Conservation (phyloP, 2,888 invertebrate genomes). For the Glyphotaelius pellucidus region DNA sequence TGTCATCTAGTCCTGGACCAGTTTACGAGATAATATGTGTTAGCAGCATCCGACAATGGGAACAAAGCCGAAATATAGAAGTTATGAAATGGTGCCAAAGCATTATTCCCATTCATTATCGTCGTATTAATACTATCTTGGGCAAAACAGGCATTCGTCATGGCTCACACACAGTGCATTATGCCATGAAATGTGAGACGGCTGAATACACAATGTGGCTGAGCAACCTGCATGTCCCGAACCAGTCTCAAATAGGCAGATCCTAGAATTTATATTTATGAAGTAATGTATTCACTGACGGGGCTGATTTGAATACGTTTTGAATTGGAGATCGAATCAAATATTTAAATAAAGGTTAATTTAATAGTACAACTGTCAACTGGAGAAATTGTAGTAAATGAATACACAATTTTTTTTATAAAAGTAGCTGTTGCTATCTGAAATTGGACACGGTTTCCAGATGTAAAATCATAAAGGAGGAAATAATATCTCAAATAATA, state of each 20-base stretch:
- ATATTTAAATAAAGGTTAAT: constrained; percentile 8
- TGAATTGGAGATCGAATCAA: constrained; percentile 24
- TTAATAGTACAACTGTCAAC: constrained; percentile 11
- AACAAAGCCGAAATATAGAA: constrained; percentile 32
- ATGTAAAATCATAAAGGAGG: not conserved
- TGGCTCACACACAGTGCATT: constrained; percentile 20
- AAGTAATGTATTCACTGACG: constrained; percentile 5
- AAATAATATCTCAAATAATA: too few relatives aligned
- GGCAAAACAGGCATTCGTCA: constrained; percentile 38
- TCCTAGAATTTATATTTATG: not conserved
- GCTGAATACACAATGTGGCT: constrained; percentile 27
- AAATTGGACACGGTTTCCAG: not conserved
- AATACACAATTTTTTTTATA: not conserved
- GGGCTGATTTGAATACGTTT: constrained; percentile 29
- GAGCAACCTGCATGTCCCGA: constrained; percentile 30
- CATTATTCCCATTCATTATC: constrained; percentile 50
- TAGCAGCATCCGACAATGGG: constrained; percentile 34
- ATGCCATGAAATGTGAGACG: constrained; percentile 35
- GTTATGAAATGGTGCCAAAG: constrained; percentile 47
- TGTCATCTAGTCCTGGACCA: constrained; percentile 21
- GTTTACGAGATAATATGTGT: constrained; percentile 8
- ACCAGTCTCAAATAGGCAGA: not conserved
- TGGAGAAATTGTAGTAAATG: constrained; percentile 11
- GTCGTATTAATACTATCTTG: constrained; percentile 48
- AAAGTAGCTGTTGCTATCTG: not conserved